Conservation (phyloP, 2,113 vertebrate species). For the Eleginops maclovinus region DNA sequence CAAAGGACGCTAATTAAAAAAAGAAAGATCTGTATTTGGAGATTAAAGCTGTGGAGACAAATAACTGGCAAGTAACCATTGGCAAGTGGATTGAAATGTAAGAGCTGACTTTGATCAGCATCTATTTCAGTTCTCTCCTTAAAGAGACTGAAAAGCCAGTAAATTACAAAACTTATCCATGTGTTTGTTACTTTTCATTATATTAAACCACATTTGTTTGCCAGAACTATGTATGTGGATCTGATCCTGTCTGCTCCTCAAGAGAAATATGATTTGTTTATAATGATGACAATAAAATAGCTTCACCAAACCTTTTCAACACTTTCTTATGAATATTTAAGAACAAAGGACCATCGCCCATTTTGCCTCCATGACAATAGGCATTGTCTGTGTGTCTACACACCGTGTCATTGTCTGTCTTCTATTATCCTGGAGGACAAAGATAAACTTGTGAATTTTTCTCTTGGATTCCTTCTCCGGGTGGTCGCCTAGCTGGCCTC, state of each 20-base stretch:
- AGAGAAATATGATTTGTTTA: background rate
- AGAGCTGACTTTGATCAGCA: constrained; percentile 15
- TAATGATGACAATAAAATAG: background rate
- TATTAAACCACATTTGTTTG: background rate
- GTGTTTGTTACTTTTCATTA: background rate
- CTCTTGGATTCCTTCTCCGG: constrained; percentile 32
- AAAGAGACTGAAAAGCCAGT: background rate
- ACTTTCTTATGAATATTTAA: background rate
- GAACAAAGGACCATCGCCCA: background rate
- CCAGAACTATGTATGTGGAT: background rate
- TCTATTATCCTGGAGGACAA: constrained; percentile 60
- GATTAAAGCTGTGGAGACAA: constrained; percentile 57
- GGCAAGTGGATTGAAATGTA: background rate
- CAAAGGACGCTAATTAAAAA: constrained; percentile 40
- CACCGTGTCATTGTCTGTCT: constrained; percentile 22
- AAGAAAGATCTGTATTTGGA: constrained; percentile 58
- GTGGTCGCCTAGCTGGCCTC: constrained; percentile 18
- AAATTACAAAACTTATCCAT: background rate
- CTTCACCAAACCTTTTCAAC: background rate
- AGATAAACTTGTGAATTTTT: constrained; percentile 72
- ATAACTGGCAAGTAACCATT: constrained; percentile 11
- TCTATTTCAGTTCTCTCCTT: constrained; percentile 39
- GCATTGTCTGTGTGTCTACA: background rate
- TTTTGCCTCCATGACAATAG: background rate
- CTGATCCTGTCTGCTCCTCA: background rate